A percentile compares a stretch with the other conserved stretches of the same genome.
These are phyloP conservation scores for Coreius guichenoti DNA, from an alignment of 2,797 vertebrate genomes.

Conservation along the genomic window DNA sequence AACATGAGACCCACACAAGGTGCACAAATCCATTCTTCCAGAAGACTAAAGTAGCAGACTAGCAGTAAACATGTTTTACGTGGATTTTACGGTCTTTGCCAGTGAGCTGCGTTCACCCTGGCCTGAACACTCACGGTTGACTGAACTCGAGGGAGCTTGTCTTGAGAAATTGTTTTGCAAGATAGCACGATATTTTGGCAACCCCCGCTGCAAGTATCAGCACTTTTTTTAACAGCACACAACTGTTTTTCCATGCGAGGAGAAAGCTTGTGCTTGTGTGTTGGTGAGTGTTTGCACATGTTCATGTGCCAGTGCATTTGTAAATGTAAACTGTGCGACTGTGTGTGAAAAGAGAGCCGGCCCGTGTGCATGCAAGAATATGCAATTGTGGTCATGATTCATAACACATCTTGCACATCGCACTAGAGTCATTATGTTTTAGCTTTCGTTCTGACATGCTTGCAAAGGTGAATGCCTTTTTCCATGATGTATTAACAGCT, in stretches of 20 bases:
- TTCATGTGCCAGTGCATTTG: slow-evolving; percentile 27
- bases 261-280: slow-evolving; percentile 4
- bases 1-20: slow-evolving; percentile 13
- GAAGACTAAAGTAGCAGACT: slow-evolving; percentile 26
- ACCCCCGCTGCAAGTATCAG: slow-evolving; percentile 71
- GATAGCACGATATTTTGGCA: slow-evolving; percentile 72
- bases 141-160: slow-evolving; percentile 61
- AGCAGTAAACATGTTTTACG: slow-evolving; percentile 37
- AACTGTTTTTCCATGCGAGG: slow-evolving; percentile 54
- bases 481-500: slow-evolving; percentile 68
- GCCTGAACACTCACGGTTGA: slow-evolving; percentile 45
- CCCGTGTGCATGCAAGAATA: slow-evolving; percentile 22
- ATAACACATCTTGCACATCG: slow-evolving; percentile 48
- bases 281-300: slow-evolving; percentile 1
- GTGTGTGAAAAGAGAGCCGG: slow-evolving; percentile 20
- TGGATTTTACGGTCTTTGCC: slow-evolving; percentile 31
- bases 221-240: slow-evolving; percentile 61
- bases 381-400: slow-evolving; percentile 69
- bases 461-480: slow-evolving; percentile 67
- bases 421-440: slow-evolving; percentile 14
- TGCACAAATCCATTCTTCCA: slow-evolving; percentile 15
- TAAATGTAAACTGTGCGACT: slow-evolving; percentile 26
- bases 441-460: slow-evolving; percentile 55
- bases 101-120: slow-evolving; percentile 40
- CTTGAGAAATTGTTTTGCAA: slow-evolving; percentile 79